These are phyloP conservation scores for Tholera decimalis DNA, from an alignment of 2,888 invertebrate species.

Conservation along the genomic window DNA sequence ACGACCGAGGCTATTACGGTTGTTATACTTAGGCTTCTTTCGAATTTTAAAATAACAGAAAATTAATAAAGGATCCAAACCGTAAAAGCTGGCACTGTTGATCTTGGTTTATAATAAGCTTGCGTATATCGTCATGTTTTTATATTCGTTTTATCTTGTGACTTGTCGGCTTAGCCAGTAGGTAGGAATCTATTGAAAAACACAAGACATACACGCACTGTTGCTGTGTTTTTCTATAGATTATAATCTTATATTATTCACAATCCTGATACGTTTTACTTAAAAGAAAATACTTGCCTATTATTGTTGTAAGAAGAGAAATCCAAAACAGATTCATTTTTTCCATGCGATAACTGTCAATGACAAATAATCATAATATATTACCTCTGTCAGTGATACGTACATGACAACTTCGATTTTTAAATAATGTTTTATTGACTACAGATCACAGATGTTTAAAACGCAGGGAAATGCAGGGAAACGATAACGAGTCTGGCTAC, in stretches of 20 bases:
- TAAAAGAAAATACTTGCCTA: constrained; percentile 76
- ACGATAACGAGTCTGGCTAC: no score
- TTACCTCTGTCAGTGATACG: no score
- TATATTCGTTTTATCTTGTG: neutral
- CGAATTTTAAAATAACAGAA: no score
- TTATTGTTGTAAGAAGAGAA: constrained; percentile 78
- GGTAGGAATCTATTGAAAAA: neutral
- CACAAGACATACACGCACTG: neutral
- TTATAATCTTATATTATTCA: neutral
- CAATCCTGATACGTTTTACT: neutral
- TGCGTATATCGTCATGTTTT: neutral
- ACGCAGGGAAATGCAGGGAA: no score
- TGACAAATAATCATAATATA: neutral
- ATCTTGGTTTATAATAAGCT: neutral
- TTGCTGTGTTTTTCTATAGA: no score
- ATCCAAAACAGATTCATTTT: constrained; percentile 76
- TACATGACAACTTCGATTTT: no score
- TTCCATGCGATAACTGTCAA: neutral
- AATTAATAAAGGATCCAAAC: no score
- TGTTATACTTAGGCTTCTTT: no score
- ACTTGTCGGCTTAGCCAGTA: no score
- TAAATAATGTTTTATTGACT: no score
- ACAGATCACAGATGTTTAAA: no score
- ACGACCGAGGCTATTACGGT: no score
- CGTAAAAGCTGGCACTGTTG: neutral